Evolutionary conservation across 1,140 invertebrate species (phyloP), one percentile per base, ranked within the genome.

Genomic region (Drosophila carrolli): DNA sequence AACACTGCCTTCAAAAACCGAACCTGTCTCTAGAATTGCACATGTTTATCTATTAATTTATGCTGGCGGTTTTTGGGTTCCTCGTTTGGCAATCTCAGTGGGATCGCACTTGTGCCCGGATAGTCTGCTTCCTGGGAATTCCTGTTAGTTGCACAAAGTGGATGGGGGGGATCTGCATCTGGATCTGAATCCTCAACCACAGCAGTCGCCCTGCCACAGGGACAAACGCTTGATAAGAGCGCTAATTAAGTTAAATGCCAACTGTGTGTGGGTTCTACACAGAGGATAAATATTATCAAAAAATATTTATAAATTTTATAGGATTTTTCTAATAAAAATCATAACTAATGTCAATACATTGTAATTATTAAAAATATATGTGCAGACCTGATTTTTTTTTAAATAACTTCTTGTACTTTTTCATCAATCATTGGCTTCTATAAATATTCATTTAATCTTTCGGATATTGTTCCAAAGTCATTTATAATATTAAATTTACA

Each of bases 11-110:
- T 48, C 51, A 43, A 57, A 57, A 29, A 19, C 37, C 51, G 47
- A 70, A 48, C 63, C 65, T 41, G 67, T 56, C 65, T 29, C 63
- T 32, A 57, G 58, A 56, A 67, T 78, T 79, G 81, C 76, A 81
- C 82, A 81, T 78, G 75, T 86, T 89, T 88, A 83, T 83, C 84
- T 88, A 83, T 82, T 86, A 86, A 86, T 86, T 86, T 86, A 86
- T 86, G 83, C 83, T 79, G 83, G 82, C 57, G 74, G 78, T 81
- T 85, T 81, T 81, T 29, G 27, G 61, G 61, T 65, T 82, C 67
- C 70, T 73, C 48, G 65, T 77, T 68, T 72, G 79, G 48, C 79
- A 57, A 75, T 75, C 70, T 61, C 62, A 54, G 13, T 46, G 46
- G 76, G 70, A 82, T 82, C 71, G 80, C 70, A 81, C 68, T 63